These are phyloP conservation scores for Pteropus rufus DNA, from an alignment of 2,797 vertebrate species.

Conservation along the genomic window DNA sequence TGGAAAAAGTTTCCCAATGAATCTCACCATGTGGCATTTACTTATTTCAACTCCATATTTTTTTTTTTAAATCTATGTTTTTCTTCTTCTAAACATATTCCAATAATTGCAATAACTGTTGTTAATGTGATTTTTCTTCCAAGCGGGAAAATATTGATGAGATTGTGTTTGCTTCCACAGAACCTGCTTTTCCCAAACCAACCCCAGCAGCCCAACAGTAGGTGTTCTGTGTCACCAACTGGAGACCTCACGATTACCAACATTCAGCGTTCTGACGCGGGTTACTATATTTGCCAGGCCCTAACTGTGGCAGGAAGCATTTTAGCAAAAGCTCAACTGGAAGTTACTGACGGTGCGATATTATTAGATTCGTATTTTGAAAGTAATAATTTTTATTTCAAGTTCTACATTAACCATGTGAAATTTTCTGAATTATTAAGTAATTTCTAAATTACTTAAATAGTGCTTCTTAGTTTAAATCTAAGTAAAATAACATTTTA, in stretches of 20 bases:
- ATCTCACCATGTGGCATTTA: not conserved
- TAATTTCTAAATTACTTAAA: not conserved
- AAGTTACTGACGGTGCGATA: conserved; percentile 97
- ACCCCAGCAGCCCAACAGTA: conserved; percentile 95
- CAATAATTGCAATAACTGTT: not conserved
- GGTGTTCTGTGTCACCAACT: conserved; percentile 93
- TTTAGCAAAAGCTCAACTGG: conserved; percentile 98
- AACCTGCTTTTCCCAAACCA: conserved; percentile 99
- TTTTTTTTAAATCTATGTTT: not conserved
- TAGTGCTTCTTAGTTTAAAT: not conserved
- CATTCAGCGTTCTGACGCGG: conserved; percentile 94
- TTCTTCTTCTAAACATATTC: not conserved
- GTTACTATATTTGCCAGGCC: conserved; percentile 99
- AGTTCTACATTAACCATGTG: not conserved
- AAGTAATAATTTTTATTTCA: not conserved
- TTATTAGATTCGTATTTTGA: not conserved
- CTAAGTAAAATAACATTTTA: not conserved
- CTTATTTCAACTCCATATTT: not conserved
- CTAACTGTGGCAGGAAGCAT: conserved; percentile 98
- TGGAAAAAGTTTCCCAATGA: not conserved
- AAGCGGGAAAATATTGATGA: conserved; percentile 49
- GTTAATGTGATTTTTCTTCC: not conserved
- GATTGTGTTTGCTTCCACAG: conserved; percentile 83
- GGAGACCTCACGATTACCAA: conserved; percentile 96
- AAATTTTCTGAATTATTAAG: not conserved